phyloP scores from a whole-genome alignment of 1,140 invertebrate genomes.

The Drosophila jambulina region DNA sequence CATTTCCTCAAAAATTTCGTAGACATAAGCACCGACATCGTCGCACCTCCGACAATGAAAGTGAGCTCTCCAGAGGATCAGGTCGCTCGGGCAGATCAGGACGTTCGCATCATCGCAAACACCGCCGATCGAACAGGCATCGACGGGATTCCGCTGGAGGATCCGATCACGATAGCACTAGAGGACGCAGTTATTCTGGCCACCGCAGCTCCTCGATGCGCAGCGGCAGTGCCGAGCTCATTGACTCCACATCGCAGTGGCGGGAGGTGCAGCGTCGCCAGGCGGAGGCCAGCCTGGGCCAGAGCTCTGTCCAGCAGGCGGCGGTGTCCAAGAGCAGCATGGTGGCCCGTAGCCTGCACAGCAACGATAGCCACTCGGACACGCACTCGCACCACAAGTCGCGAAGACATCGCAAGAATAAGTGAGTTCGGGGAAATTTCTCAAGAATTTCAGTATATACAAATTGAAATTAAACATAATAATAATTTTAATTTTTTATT shows the following conservation, averaged over 20 bases:
- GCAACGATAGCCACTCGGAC: slow-evolving; percentile 86
- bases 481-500: neutral
- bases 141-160: slow-evolving; percentile 86
- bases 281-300: slow-evolving; percentile 86
- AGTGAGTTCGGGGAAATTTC: slow-evolving; percentile 82
- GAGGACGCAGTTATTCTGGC: slow-evolving; percentile 85
- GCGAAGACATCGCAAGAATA: slow-evolving; percentile 89
- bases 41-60: slow-evolving; percentile 94
- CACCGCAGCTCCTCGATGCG: slow-evolving; percentile 81
- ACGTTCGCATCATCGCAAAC: slow-evolving; percentile 87
- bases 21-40: slow-evolving; percentile 92
- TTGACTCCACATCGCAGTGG: slow-evolving; percentile 95
- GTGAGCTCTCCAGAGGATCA: slow-evolving; percentile 93
- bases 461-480: neutral
- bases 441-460: no score
- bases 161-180: slow-evolving; percentile 86
- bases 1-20: neutral
- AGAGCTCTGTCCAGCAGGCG: slow-evolving; percentile 88
- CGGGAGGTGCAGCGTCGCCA: slow-evolving; percentile 92
- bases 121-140: slow-evolving; percentile 88
- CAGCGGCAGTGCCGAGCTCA: slow-evolving; percentile 88
- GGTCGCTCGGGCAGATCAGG: slow-evolving; percentile 91
- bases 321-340: slow-evolving; percentile 87
- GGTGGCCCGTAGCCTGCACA: slow-evolving; percentile 85
- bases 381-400: slow-evolving; percentile 85